These are phyloP conservation scores for Loripinus fragilis DNA, from an alignment of 2,888 invertebrate species.

Conservation along the genomic window DNA sequence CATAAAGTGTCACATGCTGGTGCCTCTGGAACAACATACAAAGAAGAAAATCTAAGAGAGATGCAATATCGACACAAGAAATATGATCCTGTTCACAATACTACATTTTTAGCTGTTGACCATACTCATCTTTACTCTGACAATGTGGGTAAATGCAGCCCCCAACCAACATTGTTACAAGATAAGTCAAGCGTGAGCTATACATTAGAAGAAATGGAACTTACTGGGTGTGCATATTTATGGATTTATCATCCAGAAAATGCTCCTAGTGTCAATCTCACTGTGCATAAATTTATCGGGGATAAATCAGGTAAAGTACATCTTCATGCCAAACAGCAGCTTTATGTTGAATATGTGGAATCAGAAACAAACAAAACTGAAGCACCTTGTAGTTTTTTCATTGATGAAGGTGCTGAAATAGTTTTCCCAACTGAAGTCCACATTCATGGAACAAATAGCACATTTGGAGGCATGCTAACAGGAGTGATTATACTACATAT, in stretches of 20 bases:
- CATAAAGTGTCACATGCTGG: constrained; percentile 59
- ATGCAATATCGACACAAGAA: constrained; percentile 72
- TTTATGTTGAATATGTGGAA: constrained; percentile 72
- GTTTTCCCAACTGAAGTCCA: constrained; percentile 71
- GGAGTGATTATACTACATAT: constrained; percentile 68
- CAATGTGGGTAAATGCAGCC: constrained; percentile 63
- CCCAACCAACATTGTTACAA: constrained; percentile 68
- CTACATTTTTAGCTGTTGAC: constrained; percentile 72
- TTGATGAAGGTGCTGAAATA: constrained; percentile 68
- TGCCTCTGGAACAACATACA: constrained; percentile 75
- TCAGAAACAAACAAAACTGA: constrained; percentile 71
- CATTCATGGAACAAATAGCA: constrained; percentile 72
- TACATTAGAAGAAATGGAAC: constrained; percentile 73
- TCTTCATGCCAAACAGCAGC: constrained; percentile 63
- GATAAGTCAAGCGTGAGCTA: constrained; percentile 60
- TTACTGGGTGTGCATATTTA: constrained; percentile 66
- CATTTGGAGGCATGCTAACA: constrained; percentile 68
- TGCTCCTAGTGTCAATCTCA: constrained; percentile 55
- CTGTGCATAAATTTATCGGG: constrained; percentile 71
- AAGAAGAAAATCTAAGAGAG: constrained; percentile 70
- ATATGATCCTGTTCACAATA: constrained; percentile 69
- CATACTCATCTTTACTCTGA: constrained; percentile 70
- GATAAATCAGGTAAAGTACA: constrained; percentile 74
- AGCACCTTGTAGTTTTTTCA: constrained; percentile 73
- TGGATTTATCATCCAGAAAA: constrained; percentile 68